phyloP scores from a whole-genome alignment of 2,797 vertebrate species.

The Pseudochirops corinnae region DNA sequence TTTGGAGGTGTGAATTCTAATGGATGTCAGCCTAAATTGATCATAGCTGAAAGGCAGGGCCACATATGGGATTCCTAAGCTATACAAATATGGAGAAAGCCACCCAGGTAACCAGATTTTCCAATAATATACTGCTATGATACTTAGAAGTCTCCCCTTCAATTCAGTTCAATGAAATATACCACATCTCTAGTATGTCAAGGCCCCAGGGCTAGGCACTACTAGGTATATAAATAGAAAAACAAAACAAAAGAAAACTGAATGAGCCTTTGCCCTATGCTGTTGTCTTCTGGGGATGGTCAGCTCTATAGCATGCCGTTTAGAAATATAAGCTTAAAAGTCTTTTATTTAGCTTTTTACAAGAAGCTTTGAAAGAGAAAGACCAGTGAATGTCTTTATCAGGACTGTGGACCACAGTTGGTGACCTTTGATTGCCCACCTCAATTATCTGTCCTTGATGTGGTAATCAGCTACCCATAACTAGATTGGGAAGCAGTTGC shows the following conservation, averaged over 20 bases:
- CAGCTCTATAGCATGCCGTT: background rate
- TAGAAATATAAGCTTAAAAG: background rate
- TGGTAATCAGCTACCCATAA: background rate
- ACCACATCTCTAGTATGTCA: background rate
- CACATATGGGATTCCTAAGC: background rate
- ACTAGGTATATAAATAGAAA: slow-evolving; percentile 1
- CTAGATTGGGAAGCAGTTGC: background rate
- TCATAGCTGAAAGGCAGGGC: background rate
- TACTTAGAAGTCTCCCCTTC: background rate
- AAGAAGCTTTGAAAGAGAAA: background rate
- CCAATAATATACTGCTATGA: background rate
- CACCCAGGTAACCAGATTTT: background rate
- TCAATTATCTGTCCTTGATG: background rate
- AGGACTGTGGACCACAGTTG: too few species aligned
- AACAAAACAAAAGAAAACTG: background rate
- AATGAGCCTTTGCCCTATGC: background rate
- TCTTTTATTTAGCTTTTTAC: background rate
- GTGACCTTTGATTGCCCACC: background rate
- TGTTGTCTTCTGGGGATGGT: background rate
- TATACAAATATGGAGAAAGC: background rate
- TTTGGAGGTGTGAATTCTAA: background rate
- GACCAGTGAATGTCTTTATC: background rate
- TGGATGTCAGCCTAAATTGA: background rate
- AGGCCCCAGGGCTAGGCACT: background rate
- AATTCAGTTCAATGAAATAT: background rate